These are phyloP conservation scores for Podarcis cretensis DNA, from an alignment of 2,113 vertebrate species.

Conservation along the genomic window DNA sequence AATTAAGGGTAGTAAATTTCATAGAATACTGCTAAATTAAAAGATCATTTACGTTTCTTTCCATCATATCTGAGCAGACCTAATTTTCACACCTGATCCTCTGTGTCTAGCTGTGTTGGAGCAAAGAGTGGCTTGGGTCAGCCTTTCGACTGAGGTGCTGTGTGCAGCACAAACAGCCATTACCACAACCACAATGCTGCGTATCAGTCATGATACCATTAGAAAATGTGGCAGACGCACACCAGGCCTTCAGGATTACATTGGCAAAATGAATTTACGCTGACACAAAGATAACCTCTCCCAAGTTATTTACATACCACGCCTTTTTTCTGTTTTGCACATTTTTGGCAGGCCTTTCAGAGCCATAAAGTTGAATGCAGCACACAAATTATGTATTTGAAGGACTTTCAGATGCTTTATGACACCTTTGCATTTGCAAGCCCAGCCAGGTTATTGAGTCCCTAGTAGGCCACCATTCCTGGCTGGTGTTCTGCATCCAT, in stretches of 20 bases:
- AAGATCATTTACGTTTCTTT: conserved; percentile 15
- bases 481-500: neutral
- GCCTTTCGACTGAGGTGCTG: neutral
- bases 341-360: neutral
- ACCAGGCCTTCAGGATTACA: neutral
- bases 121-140: neutral
- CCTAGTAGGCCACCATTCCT: neutral
- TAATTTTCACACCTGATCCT: neutral
- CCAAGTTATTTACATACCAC: too few species aligned
- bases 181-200: too few species aligned
- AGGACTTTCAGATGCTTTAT: too few species aligned
- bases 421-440: neutral
- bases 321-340: neutral
- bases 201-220: neutral
- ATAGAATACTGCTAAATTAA: conserved; percentile 34
- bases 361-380: neutral
- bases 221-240: neutral
- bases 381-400: neutral
- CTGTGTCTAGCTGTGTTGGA: neutral
- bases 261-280: neutral
- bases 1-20: conserved; percentile 3
- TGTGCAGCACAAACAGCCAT: neutral
- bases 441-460: neutral
- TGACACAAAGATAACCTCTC: neutral
- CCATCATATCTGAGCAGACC: neutral